Percentiles rank a stretch among this genome's conserved stretches.
Conservation (phyloP, 2,888 invertebrate species). For the Drosophila heteroneura region DNA sequence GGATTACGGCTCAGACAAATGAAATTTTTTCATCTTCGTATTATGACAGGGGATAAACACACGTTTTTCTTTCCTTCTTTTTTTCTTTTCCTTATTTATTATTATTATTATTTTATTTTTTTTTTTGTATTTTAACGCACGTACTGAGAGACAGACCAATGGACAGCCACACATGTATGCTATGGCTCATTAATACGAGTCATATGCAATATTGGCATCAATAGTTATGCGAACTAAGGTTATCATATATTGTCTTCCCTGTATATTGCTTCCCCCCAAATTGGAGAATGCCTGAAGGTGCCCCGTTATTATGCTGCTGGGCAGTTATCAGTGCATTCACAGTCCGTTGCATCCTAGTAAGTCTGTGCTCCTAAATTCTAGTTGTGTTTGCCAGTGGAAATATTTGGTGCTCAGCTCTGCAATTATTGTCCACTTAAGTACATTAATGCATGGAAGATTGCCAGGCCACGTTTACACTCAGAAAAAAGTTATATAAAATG, state of each 20-base stretch:
- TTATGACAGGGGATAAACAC: constrained; percentile 24
- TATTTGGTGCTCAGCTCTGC: background rate
- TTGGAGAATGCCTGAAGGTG: background rate
- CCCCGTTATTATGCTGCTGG: background rate
- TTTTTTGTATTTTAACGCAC: constrained; percentile 20
- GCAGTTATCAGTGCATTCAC: constrained; percentile 23
- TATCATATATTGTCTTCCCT: background rate
- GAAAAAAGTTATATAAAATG: background rate
- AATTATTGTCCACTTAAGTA: constrained; percentile 4
- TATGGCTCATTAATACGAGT: background rate
- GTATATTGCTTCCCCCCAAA: background rate
- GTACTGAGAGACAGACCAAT: constrained; percentile 5
- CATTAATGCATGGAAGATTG: background rate
- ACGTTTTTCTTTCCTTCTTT: constrained; percentile 7
- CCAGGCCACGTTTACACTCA: background rate
- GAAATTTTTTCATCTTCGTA: constrained; percentile 39
- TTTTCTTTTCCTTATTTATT: background rate
- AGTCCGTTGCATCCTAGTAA: constrained; percentile 12
- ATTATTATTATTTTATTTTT: background rate
- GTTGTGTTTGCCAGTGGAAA: background rate
- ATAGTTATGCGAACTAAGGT: background rate
- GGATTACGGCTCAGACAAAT: constrained; percentile 41
- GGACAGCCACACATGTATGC: constrained; percentile 2
- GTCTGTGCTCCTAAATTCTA: background rate
- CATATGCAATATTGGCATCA: background rate